Percentiles rank a stretch among this genome's conserved stretches.
These are phyloP conservation scores for Lacanobia oleracea DNA, from an alignment of 2,888 invertebrate species.

Conservation along the genomic window DNA sequence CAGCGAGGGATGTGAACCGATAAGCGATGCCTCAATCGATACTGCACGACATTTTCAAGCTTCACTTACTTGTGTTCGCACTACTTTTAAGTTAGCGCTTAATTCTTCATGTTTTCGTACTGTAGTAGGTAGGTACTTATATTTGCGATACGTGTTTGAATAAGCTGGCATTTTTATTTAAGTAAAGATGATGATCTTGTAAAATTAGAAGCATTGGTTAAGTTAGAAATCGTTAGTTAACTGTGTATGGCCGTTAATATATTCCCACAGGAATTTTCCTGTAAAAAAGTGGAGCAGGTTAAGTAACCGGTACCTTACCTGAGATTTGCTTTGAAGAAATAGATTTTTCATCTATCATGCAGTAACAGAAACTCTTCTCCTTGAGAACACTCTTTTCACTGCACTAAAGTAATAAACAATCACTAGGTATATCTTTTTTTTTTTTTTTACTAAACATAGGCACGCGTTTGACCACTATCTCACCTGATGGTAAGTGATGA, in stretches of 20 bases:
- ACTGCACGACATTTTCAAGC: conserved; percentile 70
- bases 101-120: conserved; percentile 16
- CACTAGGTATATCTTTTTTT: too few species aligned
- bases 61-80: conserved; percentile 37
- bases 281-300: neutral
- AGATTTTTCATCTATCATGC: neutral
- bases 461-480: too few species aligned
- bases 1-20: conserved; percentile 69
- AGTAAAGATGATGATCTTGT: neutral
- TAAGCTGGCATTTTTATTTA: too few species aligned
- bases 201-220: too few species aligned
- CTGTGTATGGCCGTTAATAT: neutral
- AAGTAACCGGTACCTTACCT: conserved; percentile 1
- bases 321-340: neutral
- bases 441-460: too few species aligned
- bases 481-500: too few species aligned
- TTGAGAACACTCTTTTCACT: neutral
- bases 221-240: neutral
- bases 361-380: neutral
- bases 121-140: neutral
- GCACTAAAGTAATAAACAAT: neutral
- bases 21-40: conserved; percentile 76
- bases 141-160: neutral
- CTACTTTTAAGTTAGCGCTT: conserved; percentile 28
- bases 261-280: too few species aligned